Evolutionary conservation across 1,140 invertebrate species (phyloP), one percentile per base, ranked within the genome.

Genomic region (Nautilus pompilius): DNA sequence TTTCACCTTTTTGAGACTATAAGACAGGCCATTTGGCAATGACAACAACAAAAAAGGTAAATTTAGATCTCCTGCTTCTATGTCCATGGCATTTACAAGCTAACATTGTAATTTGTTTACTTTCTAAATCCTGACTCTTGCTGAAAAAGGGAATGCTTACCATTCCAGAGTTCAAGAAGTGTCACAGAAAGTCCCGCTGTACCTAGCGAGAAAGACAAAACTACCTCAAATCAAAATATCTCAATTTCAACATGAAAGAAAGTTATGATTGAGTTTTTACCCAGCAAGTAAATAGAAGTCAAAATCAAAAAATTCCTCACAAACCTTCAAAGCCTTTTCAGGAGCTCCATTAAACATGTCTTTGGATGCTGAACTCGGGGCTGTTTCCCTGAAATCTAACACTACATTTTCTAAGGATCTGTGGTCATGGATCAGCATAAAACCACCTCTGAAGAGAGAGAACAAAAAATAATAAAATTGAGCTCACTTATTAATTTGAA

Each of bases 351-450:
- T 60, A 26, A 69, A 66, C 67, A 74, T 72, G 24, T 70, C 57
- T 5, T 54, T 4, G 2, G 48, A 69, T 3, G 70, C 66, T 5
- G 15, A 26, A 20, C 46, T 48, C 29, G 81, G 80, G 4, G 79
- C 77, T 13, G 64, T 69, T 66, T 81, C 80, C 28, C 75, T 60
- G 56, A 79, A 79, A 61, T 83, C 76, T 63, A 74, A 74, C 10
- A 69, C 75, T 45, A 62, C 61, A 0, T 75, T 72, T 32, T 79
- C 69, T 33, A 76, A 71, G 56, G 80, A 80, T 65, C 85, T 84
- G 72, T 89, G 89, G 76, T 89, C 87, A 80, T 91, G 89, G 68
- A 91, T 85, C 70, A 92, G 80, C 71, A 91, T 83, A 45, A 89
- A 86, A 29, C 90, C 90, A 71, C 89, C 89, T 56, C 91, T 91